Evolutionary conservation across 2,113 vertebrate genomes (phyloP).

Genomic region (Elephantulus edwardii): DNA sequence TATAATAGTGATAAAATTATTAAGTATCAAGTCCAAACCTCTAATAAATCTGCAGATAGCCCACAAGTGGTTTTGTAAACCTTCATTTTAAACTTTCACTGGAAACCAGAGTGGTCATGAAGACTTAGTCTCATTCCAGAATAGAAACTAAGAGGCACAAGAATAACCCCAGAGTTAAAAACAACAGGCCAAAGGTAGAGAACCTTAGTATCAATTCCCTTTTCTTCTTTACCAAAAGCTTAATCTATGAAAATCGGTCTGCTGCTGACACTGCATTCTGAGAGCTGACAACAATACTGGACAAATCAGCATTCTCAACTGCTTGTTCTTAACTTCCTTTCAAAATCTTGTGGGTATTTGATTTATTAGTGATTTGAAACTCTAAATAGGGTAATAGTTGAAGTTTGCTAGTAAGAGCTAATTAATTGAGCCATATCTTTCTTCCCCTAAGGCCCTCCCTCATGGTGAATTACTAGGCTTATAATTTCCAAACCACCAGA

Average conservation of each 20-base stretch:
- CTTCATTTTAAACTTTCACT: background rate
- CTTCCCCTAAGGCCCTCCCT: constrained; percentile 68
- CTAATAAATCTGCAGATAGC: background rate
- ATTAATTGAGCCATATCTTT: constrained; percentile 75
- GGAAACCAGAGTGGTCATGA: background rate
- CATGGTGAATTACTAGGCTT: constrained; percentile 48
- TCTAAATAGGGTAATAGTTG: constrained; percentile 68
- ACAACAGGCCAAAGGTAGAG: background rate
- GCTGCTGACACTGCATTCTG: background rate
- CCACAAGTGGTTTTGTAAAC: background rate
- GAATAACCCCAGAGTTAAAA: background rate
- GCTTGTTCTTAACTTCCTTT: constrained; percentile 54
- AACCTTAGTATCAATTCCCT: background rate
- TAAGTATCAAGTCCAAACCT: background rate
- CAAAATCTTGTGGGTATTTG: constrained; percentile 61
- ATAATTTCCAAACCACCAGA: constrained; percentile 61
- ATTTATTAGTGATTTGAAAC: constrained; percentile 63
- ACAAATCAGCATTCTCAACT: constrained; percentile 40
- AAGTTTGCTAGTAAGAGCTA: constrained; percentile 74
- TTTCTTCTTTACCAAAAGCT: background rate
- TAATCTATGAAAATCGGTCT: background rate
- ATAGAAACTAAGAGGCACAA: background rate
- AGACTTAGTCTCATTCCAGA: background rate
- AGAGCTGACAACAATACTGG: background rate
- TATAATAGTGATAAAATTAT: background rate